Percentiles rank a stretch among this genome's conserved stretches.
Conservation (phyloP, 1,140 invertebrate genomes). For the Leptoteleia sp. region DNA sequence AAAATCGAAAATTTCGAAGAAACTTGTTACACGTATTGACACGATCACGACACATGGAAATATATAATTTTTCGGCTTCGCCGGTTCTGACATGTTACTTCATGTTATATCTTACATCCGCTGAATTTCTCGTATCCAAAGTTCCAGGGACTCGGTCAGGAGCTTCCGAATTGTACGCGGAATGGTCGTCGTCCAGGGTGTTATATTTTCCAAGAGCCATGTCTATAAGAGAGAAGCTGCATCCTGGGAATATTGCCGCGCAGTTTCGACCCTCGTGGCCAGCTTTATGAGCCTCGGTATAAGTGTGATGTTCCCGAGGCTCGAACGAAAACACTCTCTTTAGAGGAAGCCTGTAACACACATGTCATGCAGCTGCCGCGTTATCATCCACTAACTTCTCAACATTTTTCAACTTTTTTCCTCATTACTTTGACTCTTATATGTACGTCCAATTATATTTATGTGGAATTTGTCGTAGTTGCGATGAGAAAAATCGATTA, state of each 20-base stretch:
- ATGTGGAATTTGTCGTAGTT: no score
- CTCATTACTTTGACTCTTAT: slow-evolving; percentile 21
- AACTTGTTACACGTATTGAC: background rate
- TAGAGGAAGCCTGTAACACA: slow-evolving; percentile 83
- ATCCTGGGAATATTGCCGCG: slow-evolving; percentile 82
- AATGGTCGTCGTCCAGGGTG: slow-evolving; percentile 63
- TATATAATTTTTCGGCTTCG: slow-evolving; percentile 36
- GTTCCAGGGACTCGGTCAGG: slow-evolving; percentile 51
- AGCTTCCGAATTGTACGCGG: slow-evolving; percentile 47
- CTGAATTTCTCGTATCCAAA: slow-evolving; percentile 57
- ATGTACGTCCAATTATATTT: background rate
- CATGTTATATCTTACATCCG: slow-evolving; percentile 71
- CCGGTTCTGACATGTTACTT: slow-evolving; percentile 64
- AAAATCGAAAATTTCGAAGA: background rate
- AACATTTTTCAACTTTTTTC: slow-evolving; percentile 6
- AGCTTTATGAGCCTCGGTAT: slow-evolving; percentile 84
- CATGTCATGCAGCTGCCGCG: slow-evolving; percentile 28
- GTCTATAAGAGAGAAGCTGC: slow-evolving; percentile 87
- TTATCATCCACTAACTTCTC: slow-evolving; percentile 30
- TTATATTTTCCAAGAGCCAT: slow-evolving; percentile 87
- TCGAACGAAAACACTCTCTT: slow-evolving; percentile 84
- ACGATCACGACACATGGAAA: slow-evolving; percentile 14
- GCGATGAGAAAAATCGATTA: no score
- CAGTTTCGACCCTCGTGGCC: slow-evolving; percentile 82
- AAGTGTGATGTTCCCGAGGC: slow-evolving; percentile 85